Conservation (phyloP, 2,113 vertebrate genomes). For the Actinemys pallida region DNA sequence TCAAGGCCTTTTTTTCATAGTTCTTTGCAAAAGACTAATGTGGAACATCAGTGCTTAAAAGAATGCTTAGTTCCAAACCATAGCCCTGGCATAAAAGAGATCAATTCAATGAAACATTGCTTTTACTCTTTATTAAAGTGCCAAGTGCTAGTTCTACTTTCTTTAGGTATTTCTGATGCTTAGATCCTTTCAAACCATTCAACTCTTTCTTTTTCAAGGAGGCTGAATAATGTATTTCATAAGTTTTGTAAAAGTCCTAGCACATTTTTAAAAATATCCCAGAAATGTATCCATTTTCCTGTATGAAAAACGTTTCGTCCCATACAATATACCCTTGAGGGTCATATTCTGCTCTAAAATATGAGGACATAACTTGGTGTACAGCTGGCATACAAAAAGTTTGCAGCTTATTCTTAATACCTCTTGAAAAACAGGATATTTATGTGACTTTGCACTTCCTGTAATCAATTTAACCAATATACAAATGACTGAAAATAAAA, state of each 20-base stretch:
- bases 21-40: conserved; percentile 42
- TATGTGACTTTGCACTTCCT: conserved; percentile 57
- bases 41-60: conserved; percentile 52
- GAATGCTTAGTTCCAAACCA: conserved; percentile 34
- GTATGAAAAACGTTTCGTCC: neutral
- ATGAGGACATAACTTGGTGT: neutral
- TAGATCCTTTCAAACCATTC: neutral
- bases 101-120: conserved; percentile 52
- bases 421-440: conserved; percentile 44
- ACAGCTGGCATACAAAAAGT: conserved; percentile 3
- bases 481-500: conserved; percentile 57
- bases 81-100: conserved; percentile 41
- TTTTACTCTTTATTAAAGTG: neutral
- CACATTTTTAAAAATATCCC: neutral
- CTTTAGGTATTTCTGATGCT: conserved; percentile 29
- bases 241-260: neutral
- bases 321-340: neutral
- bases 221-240: neutral
- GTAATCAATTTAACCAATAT: conserved; percentile 47
- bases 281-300: neutral
- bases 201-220: neutral
- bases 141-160: conserved; percentile 14
- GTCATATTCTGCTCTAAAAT: conserved; percentile 50
- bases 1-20: conserved; percentile 40
- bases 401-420: conserved; percentile 26